These are phyloP conservation scores for Eupithecia subfuscata DNA, from an alignment of 2,888 invertebrate species.

Conservation along the genomic window DNA sequence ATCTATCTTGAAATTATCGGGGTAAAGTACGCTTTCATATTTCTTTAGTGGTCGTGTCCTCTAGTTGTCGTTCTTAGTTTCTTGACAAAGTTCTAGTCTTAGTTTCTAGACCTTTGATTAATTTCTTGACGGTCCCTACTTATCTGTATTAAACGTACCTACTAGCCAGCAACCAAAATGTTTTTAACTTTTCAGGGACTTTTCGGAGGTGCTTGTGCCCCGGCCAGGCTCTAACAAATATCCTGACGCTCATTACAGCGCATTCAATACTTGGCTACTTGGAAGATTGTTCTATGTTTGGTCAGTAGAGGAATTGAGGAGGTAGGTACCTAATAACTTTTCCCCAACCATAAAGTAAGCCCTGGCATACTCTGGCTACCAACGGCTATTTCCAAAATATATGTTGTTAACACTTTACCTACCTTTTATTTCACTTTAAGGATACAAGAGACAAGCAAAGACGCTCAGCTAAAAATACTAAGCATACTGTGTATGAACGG, in stretches of 20 bases:
- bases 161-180: background rate
- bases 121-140: too few species aligned
- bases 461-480: slow-evolving; percentile 83
- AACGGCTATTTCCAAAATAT: background rate
- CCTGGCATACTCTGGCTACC: background rate
- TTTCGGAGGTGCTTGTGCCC: slow-evolving; percentile 82
- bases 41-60: background rate
- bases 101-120: background rate
- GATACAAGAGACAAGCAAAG: slow-evolving; percentile 79
- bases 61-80: background rate
- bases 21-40: slow-evolving; percentile 55
- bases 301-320: slow-evolving; percentile 78
- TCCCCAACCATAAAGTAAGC: background rate
- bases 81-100: too few species aligned
- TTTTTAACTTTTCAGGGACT: slow-evolving; percentile 65
- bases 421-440: slow-evolving; percentile 50
- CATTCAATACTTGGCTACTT: slow-evolving; percentile 87
- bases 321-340: slow-evolving; percentile 60
- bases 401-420: background rate
- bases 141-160: too few species aligned
- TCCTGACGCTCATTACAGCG: slow-evolving; percentile 75
- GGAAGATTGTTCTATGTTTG: slow-evolving; percentile 87
- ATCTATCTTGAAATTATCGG: slow-evolving; percentile 84
- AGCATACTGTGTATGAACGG: slow-evolving; percentile 79
- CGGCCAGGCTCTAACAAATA: slow-evolving; percentile 70